Base-by-base conservation (phyloP, 2,797 vertebrate genomes). In the Choloepus didactylus region DNA sequence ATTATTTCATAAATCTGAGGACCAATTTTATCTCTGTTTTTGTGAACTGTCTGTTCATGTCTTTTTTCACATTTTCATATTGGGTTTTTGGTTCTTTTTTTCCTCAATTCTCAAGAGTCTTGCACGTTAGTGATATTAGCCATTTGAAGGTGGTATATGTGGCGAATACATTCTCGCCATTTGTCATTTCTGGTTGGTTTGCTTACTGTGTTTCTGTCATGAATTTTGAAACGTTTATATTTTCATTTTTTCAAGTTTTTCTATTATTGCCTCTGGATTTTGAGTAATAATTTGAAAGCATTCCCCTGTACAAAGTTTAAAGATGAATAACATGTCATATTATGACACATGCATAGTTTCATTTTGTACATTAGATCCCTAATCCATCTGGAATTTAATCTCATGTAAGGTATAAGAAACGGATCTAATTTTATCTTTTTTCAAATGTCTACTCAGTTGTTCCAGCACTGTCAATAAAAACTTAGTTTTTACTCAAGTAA, bases 201-300 rank as follows among this genome's bases (percentile, higher is more conserved):
- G 4, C 21, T 66, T 4, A 44, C 66, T 15, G 12, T n/a, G 35
- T 64, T 73, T 83, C 41, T 91, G 9, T 64, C 56, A 73, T 54
- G 51, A 10, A 23, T 31, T 64, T 91, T 51, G 18, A 54, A 72
- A 73, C 19, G 54, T 56, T 56, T 56, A 56, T 56, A 56, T 18
- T 56, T 56, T 21, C 2, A 56, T 54, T 73, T 31, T 41, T 41
- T 51, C 15, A 31, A 31, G 66, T 41, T 66, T 66, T 82, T 38
- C 51, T 80, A 56, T 67, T 69, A 69, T 80, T 84, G 16, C n/a
- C 49, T 66, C 51, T 92, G 49, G 80, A 76, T 67, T 83, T 83
- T 54, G 44, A 66, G 19, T 84, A 54, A 54, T 15, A 44, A 0
- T 62, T 49, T 54, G 29, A 92, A 75, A 66, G 10, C 35, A 84